phyloP scores from a whole-genome alignment of 2,113 vertebrate species.

The Mustelus asterias region DNA sequence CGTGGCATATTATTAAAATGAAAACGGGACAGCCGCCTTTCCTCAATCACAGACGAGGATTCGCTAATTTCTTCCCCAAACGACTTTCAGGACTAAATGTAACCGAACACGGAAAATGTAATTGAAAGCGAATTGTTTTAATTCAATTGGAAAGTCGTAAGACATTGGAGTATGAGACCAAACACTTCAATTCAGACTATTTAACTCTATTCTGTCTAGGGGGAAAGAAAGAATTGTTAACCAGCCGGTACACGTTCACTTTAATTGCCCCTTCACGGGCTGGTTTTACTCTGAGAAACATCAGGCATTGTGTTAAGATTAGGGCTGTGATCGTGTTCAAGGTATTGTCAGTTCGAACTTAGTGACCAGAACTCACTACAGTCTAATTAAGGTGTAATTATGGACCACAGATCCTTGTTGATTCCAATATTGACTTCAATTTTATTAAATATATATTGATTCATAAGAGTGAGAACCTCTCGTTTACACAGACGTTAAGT shows the following conservation, averaged over 20 bases:
- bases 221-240: not conserved
- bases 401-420: not conserved
- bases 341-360: not conserved
- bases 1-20: constrained; percentile 22
- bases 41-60: not conserved
- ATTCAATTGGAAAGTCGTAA: constrained; percentile 26
- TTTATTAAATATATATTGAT: not conserved
- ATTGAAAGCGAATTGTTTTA: constrained; percentile 20
- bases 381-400: not conserved
- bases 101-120: constrained; percentile 12
- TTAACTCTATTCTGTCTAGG: constrained; percentile 2
- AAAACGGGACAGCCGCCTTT: constrained; percentile 14
- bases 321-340: not conserved
- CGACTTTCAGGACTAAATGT: not conserved
- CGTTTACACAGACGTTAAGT: not conserved
- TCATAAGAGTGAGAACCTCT: not conserved
- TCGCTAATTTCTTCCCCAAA: constrained; percentile 20
- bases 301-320: not conserved
- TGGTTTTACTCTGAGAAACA: not conserved
- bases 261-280: not conserved
- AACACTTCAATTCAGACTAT: not conserved
- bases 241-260: not conserved
- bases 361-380: not conserved
- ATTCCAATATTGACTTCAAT: not conserved
- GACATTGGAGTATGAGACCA: not conserved